Conservation (phyloP, 2,888 invertebrate genomes). For the Bombylius discolor region DNA sequence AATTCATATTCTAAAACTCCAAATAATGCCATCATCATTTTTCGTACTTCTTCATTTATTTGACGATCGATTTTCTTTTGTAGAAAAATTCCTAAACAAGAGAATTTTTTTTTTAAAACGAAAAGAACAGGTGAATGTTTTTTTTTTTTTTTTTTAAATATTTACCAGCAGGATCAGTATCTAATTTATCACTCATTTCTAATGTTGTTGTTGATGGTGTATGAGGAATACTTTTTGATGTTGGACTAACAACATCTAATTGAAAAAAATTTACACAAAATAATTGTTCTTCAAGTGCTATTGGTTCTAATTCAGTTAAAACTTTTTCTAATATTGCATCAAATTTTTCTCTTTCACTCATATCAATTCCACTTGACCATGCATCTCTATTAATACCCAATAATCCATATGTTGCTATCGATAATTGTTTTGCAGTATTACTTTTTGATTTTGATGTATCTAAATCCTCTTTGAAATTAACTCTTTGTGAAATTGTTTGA, state of each 20-base stretch:
- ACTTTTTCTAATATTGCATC: constrained; percentile 71
- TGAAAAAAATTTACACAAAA: constrained; percentile 90
- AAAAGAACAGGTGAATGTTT: no score
- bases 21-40: constrained; percentile 83
- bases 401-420: constrained; percentile 28
- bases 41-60: constrained; percentile 65
- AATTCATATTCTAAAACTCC: constrained; percentile 77
- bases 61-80: constrained; percentile 52
- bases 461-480: constrained; percentile 33
- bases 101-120: no score
- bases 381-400: constrained; percentile 50
- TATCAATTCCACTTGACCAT: constrained; percentile 49
- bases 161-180: not conserved
- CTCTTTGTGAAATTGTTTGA: constrained; percentile 26
- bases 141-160: no score
- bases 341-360: constrained; percentile 44
- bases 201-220: not conserved
- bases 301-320: constrained; percentile 75
- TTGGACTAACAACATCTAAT: constrained; percentile 49
- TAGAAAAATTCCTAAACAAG: constrained; percentile 19
- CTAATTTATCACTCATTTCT: not conserved
- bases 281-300: constrained; percentile 87
- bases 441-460: constrained; percentile 35
- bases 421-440: constrained; percentile 24
- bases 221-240: constrained; percentile 19